Base-by-base conservation (phyloP, 1,140 invertebrate genomes). In the Micrasema minimum region DNA sequence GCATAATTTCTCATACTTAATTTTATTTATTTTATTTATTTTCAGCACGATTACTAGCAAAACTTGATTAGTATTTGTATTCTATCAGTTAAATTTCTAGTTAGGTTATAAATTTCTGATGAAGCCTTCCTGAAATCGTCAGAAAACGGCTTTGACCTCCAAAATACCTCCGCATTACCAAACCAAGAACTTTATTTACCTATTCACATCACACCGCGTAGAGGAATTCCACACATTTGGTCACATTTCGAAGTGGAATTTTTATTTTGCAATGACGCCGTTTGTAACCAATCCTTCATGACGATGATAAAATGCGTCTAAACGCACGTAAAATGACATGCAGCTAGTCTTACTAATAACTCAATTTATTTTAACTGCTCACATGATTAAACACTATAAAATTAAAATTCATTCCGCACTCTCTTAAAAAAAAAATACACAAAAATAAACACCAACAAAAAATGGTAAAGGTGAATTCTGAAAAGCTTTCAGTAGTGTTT, bases 181-280 rank as follows among this genome's bases (percentile, higher is more conserved):
- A 22, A 12, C 26, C 26, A 26, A 51, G 6, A 10, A 23, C 18
- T 51, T 18, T 14, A 9, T 20, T 57, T 37, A 37, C 31, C n/a
- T 14, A 57, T 57, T 57, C 53, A 57, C 35, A 57, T 57, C 31
- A 51, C 53, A 57, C 14, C 5, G 35, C n/a, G n/a, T 14, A 14
- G 14, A 37, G 26, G 26, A 26, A 35, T 55, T 35, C 53, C n/a
- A 57, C 23, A 38, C 31, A 57, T 57, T 57, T 31, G 23, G 37
- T 35, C 50, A 26, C 50, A 51, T 51, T 51, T 51, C 22, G n/a
- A 51, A 16, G 14, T 1, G 53, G 31, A 57, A 57, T 57, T 57
- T 31, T 57, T 57, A 57, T 57, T 57, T 35, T 37, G 53, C 53
- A 57, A 38, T 23, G n/a, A 57, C 35, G 53, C 26, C 18, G 26